phyloP scores from a whole-genome alignment of 2,113 vertebrate species.

The Zapornia atra region DNA sequence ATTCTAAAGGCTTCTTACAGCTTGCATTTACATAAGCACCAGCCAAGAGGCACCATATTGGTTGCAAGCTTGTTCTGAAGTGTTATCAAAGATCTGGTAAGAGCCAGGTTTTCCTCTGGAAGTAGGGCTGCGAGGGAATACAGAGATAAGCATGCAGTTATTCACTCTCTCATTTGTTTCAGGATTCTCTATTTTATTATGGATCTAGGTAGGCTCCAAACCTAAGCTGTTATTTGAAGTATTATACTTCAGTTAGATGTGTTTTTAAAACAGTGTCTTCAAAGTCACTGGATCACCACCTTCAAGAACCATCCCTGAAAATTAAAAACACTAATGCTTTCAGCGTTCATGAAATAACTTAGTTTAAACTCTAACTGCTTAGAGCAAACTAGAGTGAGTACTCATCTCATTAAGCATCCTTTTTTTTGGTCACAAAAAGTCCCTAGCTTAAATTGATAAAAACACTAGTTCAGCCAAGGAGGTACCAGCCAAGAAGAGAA shows the following conservation, averaged over 20 bases:
- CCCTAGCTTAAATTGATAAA: not conserved
- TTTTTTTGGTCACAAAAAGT: not conserved
- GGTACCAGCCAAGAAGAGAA: not conserved
- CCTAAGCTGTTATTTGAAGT: not conserved
- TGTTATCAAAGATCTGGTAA: not conserved
- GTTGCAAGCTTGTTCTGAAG: not conserved
- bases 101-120: not conserved
- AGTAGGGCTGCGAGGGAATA: not conserved
- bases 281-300: not conserved
- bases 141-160: not conserved
- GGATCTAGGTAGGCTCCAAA: not conserved
- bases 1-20: not conserved
- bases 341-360: not conserved
- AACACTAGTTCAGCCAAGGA: not conserved
- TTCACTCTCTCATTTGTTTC: not conserved
- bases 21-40: not conserved
- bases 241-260: not conserved
- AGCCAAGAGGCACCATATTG: not conserved
- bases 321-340: not conserved
- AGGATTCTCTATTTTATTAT: not conserved
- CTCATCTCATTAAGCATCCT: not conserved
- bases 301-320: not conserved
- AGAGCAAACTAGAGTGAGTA: not conserved
- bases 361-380: not conserved
- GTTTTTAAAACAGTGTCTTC: accelerated